Evolutionary conservation across 2,113 vertebrate species (phyloP).

Genomic region (Silurus glanis): DNA sequence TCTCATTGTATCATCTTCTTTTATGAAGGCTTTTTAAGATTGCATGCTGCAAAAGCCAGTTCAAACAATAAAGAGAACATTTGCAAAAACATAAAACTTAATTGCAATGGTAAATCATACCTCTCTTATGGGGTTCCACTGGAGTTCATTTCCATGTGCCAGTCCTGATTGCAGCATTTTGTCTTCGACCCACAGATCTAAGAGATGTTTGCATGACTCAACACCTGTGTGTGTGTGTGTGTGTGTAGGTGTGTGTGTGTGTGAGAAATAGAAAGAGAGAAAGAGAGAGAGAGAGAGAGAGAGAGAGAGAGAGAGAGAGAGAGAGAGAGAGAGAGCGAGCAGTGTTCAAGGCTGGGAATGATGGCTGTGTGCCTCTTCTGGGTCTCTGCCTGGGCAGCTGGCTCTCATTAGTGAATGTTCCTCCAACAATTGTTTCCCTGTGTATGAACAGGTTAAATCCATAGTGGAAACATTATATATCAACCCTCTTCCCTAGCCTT

Average conservation of each 20-base stretch:
- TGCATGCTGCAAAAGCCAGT: slow-evolving; percentile 43
- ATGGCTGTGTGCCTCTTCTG: slow-evolving; percentile 37
- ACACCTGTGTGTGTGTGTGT: slow-evolving; percentile 35
- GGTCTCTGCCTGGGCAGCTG: slow-evolving; percentile 74
- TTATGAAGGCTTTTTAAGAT: slow-evolving; percentile 49
- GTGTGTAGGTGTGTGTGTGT: slow-evolving; percentile 28
- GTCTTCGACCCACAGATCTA: slow-evolving; percentile 42
- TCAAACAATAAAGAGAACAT: slow-evolving; percentile 49
- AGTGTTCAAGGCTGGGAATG: slow-evolving; percentile 37
- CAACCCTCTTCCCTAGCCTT: slow-evolving; percentile 66
- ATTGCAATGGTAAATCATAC: slow-evolving; percentile 54
- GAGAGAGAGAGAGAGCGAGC: background rate
- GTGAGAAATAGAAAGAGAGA: background rate
- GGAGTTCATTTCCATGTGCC: slow-evolving; percentile 43
- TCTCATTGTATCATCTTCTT: slow-evolving; percentile 50
- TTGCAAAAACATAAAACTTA: slow-evolving; percentile 53
- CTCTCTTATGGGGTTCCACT: slow-evolving; percentile 44
- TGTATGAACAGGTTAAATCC: slow-evolving; percentile 83
- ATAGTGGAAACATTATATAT: slow-evolving; percentile 78
- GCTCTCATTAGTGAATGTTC: slow-evolving; percentile 79
- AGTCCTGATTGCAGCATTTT: slow-evolving; percentile 36
- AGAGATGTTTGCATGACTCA: slow-evolving; percentile 57
- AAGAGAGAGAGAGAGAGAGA: background rate
- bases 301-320: background rate
- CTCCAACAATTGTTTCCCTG: slow-evolving; percentile 74